Conservation (phyloP, 1,140 invertebrate genomes). For the Augochlora pura region DNA sequence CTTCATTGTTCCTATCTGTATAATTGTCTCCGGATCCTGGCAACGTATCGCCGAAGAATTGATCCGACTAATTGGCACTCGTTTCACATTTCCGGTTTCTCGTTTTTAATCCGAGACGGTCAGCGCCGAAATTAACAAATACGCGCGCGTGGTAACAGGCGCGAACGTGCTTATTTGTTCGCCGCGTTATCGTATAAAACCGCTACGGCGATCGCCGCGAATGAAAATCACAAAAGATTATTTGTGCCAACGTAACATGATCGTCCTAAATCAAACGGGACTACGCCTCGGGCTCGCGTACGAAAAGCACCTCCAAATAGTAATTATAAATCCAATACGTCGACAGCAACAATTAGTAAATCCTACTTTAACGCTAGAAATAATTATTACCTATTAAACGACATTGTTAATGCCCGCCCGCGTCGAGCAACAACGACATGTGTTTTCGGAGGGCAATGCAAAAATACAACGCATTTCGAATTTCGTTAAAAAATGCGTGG, state of each 20-base stretch:
- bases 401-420: neutral
- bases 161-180: neutral
- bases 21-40: neutral
- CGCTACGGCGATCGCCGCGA: neutral
- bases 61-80: neutral
- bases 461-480: neutral
- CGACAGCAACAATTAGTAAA: neutral
- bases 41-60: no score
- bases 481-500: neutral
- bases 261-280: neutral
- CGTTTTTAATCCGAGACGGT: neutral
- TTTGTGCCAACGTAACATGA: slow-evolving; percentile 16
- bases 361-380: neutral
- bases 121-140: neutral
- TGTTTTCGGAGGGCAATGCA: neutral
- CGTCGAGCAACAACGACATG: neutral
- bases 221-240: slow-evolving; percentile 3
- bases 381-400: neutral
- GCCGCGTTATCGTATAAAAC: neutral
- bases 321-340: neutral
- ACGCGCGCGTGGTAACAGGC: no score
- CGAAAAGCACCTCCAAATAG: neutral
- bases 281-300: no score
- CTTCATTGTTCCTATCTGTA: neutral
- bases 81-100: neutral